Evolutionary conservation across 2,888 invertebrate genomes (phyloP), one percentile per base, ranked within the genome.

Genomic region (Lasioglossum vierecki): DNA sequence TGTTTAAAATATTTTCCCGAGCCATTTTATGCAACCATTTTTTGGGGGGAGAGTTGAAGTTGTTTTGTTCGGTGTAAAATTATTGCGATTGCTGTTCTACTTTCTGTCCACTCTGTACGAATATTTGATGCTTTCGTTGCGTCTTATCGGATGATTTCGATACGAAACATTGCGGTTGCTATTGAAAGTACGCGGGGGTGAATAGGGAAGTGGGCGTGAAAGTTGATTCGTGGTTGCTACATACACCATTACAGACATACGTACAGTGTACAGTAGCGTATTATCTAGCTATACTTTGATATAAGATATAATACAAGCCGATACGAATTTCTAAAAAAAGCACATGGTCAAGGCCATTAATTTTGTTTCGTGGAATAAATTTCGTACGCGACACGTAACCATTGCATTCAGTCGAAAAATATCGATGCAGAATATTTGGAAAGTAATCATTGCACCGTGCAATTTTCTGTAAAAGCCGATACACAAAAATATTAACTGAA

Each of bases 171-270:
- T 18, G 63, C 30, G 63, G 63, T 63, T 63, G 63, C 63, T 63
- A 30, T 63, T 63, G 30, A 18, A 63, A 63, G 30, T 63, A 63
- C 63, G 63, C 66, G 78, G 75, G 81, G 88, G 70, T 80, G 82
- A 77, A 80, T 87, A 49, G 72, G 79, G 66, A 76, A 85, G 89
- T 81, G 79, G 85, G 89, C 85, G 85, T 84, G 78, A 89, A 84
- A 80, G 89, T 90, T 90, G 89, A 89, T 89, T 90, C 87, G 84
- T 84, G 77, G 78, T 22, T 82, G 82, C 22, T 35, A 73, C 11
- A 72, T 85, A 85, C 80, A 77, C 66, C 53, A 49, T 74, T 77
- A 78, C 87, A 75, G 76, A 83, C 15, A 46, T 79, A 82, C 44
- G 11, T 13, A 44, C 39, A 35, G 35, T 1, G 79, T 76, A 13